Evolutionary conservation across 37 sponge, comb jelly and placozoan species (phyloP).

Genomic region (Ephydatia muelleri): DNA sequence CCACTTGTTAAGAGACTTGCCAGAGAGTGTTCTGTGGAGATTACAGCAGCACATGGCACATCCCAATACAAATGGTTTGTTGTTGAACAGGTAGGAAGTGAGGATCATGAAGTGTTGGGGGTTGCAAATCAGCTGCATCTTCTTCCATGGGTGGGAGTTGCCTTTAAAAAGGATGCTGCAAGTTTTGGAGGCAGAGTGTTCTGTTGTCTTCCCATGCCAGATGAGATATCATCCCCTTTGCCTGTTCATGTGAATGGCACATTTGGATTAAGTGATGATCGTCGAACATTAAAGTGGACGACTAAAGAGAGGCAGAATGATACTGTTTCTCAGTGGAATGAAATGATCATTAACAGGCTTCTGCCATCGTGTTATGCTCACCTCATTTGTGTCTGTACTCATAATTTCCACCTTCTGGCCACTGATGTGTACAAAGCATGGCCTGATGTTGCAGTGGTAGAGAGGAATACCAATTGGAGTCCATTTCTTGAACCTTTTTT

Average conservation of each 20-base stretch:
- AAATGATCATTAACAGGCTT: not conserved
- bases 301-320: constrained; percentile 16
- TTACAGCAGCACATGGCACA: not conserved
- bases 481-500: not conserved
- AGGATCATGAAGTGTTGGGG: not conserved
- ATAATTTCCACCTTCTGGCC: not conserved
- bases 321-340: constrained; percentile 14
- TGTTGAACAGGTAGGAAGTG: constrained; percentile 6
- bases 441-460: not conserved
- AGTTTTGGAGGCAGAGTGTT: constrained; percentile 9
- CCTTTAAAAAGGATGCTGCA: not conserved
- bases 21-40: not conserved
- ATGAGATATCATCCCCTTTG: not conserved
- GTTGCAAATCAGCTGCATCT: constrained; percentile 12
- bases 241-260: constrained; percentile 50
- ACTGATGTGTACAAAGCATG: not conserved
- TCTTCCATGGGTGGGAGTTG: constrained; percentile 11
- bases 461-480: not conserved
- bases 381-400: not conserved
- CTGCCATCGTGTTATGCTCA: constrained; percentile 5
- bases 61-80: not conserved
- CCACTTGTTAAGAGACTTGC: too few relatives aligned
- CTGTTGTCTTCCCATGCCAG: constrained; percentile 39
- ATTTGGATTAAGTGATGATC: constrained; percentile 8
- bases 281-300: constrained; percentile 28